Percentiles rank a stretch among this genome's conserved stretches.
These are phyloP conservation scores for Ethmia dodecea DNA, from an alignment of 2,888 invertebrate genomes.

Conservation along the genomic window DNA sequence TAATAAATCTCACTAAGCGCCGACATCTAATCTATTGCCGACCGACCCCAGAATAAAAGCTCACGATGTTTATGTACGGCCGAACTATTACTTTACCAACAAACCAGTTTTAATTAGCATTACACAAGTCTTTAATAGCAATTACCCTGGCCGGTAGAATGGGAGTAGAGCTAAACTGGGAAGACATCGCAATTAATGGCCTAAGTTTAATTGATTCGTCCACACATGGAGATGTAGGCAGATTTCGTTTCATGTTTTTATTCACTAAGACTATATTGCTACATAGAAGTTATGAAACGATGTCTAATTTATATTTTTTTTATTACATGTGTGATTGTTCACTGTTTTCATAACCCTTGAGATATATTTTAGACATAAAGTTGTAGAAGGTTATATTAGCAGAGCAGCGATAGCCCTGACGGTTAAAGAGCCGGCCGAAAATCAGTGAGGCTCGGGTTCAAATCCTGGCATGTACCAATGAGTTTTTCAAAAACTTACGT, in stretches of 20 bases:
- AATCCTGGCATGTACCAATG: too few relatives aligned
- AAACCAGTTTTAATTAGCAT: constrained; percentile 39
- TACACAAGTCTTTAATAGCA: constrained; percentile 33
- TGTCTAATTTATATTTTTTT: too few relatives aligned
- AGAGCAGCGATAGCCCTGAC: too few relatives aligned
- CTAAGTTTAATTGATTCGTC: constrained; percentile 1
- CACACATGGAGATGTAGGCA: constrained; percentile 5
- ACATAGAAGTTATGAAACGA: too few relatives aligned
- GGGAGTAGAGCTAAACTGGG: constrained; percentile 7
- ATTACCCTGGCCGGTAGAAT: constrained; percentile 21
- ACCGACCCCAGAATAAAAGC: constrained; percentile 17
- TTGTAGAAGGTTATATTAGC: too few relatives aligned
- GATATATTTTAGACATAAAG: too few relatives aligned
- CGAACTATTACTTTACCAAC: constrained; percentile 36
- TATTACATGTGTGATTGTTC: too few relatives aligned
- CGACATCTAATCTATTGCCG: constrained; percentile 43
- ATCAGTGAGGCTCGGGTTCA: too few relatives aligned
- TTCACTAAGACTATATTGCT: too few relatives aligned
- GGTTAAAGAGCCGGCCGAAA: too few relatives aligned
- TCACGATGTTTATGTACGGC: constrained; percentile 25
- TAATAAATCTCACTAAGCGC: constrained; percentile 46
- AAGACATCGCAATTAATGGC: constrained; percentile 1
- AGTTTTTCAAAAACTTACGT: too few relatives aligned
- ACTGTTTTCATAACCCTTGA: too few relatives aligned
- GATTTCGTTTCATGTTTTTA: constrained; percentile 1